Percentiles rank a stretch among this genome's conserved stretches.
Conservation (phyloP, 35 echinoderm and acorn worm genomes). For the Lytechinus pictus region DNA sequence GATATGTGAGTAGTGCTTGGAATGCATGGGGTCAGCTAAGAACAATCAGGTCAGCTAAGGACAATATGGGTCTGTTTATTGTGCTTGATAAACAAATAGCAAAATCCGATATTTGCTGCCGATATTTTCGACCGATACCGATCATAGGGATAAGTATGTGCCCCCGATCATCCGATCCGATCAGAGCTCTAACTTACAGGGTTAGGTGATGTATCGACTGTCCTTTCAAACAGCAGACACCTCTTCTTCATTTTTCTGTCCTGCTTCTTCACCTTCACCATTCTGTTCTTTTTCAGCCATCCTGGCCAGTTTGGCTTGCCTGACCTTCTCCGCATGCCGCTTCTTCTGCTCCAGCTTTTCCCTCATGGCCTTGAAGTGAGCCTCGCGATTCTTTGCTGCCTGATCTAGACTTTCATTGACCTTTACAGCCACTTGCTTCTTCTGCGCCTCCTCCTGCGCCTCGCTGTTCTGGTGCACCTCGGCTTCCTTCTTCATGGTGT, state of each 20-base stretch:
- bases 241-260: constrained; percentile 13
- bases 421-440: constrained; percentile 66
- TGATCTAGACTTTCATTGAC: constrained; percentile 61
- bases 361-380: constrained; percentile 65
- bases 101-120: no score
- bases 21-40: no score
- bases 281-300: constrained; percentile 57
- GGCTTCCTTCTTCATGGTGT: constrained; percentile 81
- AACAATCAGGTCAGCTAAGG: no score
- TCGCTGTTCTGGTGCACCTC: constrained; percentile 77
- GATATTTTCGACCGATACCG: no score
- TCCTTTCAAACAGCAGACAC: constrained; percentile 66
- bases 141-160: no score
- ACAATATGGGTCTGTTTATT: no score
- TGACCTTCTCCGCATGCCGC: constrained; percentile 84
- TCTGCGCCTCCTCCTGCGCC: constrained; percentile 67
- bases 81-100: no score
- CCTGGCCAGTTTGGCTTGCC: constrained; percentile 82
- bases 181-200: no score
- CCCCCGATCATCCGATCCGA: no score
- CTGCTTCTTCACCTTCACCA: constrained; percentile 38
- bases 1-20: no score
- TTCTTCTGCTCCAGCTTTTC: constrained; percentile 88
- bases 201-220: not conserved
- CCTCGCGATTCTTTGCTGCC: constrained; percentile 79